A percentile compares a stretch with the other conserved stretches of the same genome.
These are phyloP conservation scores for Eurystomus glaucurus DNA, from an alignment of 2,797 vertebrate genomes.

Conservation along the genomic window DNA sequence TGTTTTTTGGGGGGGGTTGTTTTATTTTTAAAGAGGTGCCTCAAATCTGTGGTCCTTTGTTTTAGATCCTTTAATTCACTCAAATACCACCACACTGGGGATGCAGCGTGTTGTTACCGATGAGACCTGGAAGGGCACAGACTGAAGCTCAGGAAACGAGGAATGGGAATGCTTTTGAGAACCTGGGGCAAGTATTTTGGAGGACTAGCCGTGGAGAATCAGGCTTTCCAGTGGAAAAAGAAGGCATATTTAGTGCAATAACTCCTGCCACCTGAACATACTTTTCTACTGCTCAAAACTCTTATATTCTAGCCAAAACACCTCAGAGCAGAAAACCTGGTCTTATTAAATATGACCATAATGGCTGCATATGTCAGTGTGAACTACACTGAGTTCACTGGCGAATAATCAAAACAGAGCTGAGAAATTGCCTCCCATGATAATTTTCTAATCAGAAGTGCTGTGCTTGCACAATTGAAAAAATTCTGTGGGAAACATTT, in stretches of 20 bases:
- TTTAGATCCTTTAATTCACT: not conserved
- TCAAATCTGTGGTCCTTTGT: not conserved
- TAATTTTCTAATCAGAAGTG: not conserved
- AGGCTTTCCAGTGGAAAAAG: not conserved
- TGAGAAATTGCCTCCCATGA: not conserved
- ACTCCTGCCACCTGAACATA: not conserved
- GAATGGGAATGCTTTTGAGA: not conserved
- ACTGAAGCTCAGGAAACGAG: not conserved
- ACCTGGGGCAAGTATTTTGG: not conserved
- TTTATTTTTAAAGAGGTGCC: not conserved
- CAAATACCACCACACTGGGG: not conserved
- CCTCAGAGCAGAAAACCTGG: not conserved
- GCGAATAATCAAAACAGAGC: not conserved
- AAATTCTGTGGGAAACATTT: not conserved
- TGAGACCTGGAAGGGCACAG: not conserved
- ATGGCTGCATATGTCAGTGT: not conserved
- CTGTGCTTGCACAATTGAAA: not conserved
- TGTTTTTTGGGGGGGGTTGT: no score
- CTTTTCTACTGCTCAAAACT: not conserved
- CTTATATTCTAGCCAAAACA: not conserved
- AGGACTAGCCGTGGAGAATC: not conserved
- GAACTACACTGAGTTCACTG: not conserved
- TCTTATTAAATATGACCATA: not conserved
- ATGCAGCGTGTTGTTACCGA: not conserved
- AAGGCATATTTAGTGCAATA: not conserved